Evolutionary conservation across 2,888 invertebrate species (phyloP), one percentile per base, ranked within the genome.

Genomic region (Myopa testacea): DNA sequence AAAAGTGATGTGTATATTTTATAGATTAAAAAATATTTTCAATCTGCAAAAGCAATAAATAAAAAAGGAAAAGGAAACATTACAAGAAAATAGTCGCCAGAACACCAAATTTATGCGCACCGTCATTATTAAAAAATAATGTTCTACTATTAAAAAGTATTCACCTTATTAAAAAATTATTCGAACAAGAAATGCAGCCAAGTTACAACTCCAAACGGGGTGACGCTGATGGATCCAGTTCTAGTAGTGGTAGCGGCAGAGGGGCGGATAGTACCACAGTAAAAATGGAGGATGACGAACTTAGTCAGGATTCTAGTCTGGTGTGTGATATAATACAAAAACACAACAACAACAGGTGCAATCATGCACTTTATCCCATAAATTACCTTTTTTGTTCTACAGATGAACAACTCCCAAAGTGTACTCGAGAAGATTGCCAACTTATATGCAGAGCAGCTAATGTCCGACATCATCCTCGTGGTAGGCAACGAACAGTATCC

Each of bases 381-480:
- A 50, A 4, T 75, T 6, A 50, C 19, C n/a, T 52, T 55, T 52
- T 70, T 0, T 26, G 26, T 65, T 65, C 14, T 38, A 8, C 26
- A 75, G 75, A 94, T 96, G 86, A 95, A 96, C 84, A 96, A 97
- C 88, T 95, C 96, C 0, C 92, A 92, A 80, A 94, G 94, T 86
- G 94, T 97, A 16, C 89, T 96, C 71, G 92, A 93, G 79, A 95
- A 95, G 87, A 95, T 97, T 84, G 95, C 95, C 6, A 93, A 93
- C 26, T 89, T 97, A 1, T 97, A 96, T 88, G 94, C 94, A 0
- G 95, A 96, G 82, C 93, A 95, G 84, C 90, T 96, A 84, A 95
- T 98, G 94, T 96, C 96, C 84, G 98, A 98, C 88, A 93, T 98
- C 76, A 93, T 93, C 60, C 90, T 98, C 65, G 93, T 95, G 80